Base-by-base conservation (phyloP, 2,113 vertebrate species). In the Gallinago media region DNA sequence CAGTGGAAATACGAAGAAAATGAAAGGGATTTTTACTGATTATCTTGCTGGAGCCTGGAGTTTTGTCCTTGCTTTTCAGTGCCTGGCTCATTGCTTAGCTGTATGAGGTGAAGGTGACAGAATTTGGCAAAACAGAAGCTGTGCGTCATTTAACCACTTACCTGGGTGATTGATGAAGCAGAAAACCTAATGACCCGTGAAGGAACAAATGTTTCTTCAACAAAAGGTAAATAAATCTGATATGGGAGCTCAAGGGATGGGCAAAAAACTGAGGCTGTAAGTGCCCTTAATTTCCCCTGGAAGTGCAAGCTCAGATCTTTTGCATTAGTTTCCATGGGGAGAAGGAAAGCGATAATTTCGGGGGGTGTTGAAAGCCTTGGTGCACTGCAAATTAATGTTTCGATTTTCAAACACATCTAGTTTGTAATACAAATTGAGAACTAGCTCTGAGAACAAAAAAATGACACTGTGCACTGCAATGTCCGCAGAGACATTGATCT, bases 171-270 rank as follows among this genome's bases (percentile, higher is more conserved):
- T 44, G 92, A 75, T 86, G 91, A 82, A 80, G 88, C 91, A 89
- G 85, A 85, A 94, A 85, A 84, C 66, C 61, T 87, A 89, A 95
- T 77, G 92, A 83, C 3, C 90, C 76, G 22, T 19, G 15, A 94
- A 86, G 73, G 65, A 93, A 94, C 66, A 84, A 93, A 90, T 49
- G 68, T 81, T 84, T 59, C 75, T 91, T 25, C 63, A 76, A 40
- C 79, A 56, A 75, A 92, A 91, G 46, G 79, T 78, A 93, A 96
- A 94, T 75, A 88, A 50, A 85, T 27, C 61, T 68, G 73, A 68
- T 40, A 29, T 6, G 31, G 68, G 71, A 71, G 63, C 67, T 80
- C 12, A 40, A 80, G 74, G 66, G 59, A 66, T 93, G 82, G 74
- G 44, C 26, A 70, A 32, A 90, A 92, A 54, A 16, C 62, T 44